Percentiles rank a stretch among this genome's conserved stretches.
These are phyloP conservation scores for Ornithoptera alexandrae DNA, from an alignment of 2,888 invertebrate species.

Conservation along the genomic window DNA sequence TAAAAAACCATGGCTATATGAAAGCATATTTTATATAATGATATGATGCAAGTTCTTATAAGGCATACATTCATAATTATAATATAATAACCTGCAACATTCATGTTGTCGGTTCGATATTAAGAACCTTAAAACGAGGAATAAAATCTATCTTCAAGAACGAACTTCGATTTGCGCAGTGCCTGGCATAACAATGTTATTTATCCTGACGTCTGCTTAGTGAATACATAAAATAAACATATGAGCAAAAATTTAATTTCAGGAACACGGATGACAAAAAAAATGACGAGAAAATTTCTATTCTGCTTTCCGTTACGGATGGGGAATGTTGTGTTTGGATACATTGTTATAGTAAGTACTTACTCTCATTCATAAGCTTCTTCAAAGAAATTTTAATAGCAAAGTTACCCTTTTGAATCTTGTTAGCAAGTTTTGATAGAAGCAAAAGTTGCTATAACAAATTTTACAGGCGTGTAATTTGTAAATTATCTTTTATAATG, in stretches of 20 bases:
- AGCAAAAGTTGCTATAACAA: conserved; percentile 31
- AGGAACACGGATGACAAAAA: conserved; percentile 55
- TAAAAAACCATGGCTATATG: too few species aligned
- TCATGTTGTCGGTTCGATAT: not conserved
- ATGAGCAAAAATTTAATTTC: conserved; percentile 42
- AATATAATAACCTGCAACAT: too few species aligned
- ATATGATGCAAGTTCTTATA: not conserved
- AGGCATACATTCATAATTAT: not conserved
- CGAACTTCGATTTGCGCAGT: not conserved
- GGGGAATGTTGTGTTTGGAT: conserved; percentile 72
- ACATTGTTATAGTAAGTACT: conserved; percentile 69
- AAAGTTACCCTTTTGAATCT: conserved; percentile 26
- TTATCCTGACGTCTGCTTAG: not conserved
- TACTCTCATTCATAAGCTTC: conserved; percentile 17
- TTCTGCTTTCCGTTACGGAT: conserved; percentile 70
- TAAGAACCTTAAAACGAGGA: not conserved
- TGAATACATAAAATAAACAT: not conserved
- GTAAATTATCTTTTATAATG: conserved; percentile 2
- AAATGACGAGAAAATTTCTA: conserved; percentile 73
- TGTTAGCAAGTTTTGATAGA: conserved; percentile 20
- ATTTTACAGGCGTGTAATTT: conserved; percentile 37
- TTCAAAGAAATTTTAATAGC: conserved; percentile 20
- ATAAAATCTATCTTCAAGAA: not conserved
- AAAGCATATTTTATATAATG: not conserved
- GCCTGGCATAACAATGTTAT: not conserved